These are phyloP conservation scores for Cathartes aura DNA, from an alignment of 2,113 vertebrate species.

Conservation along the genomic window DNA sequence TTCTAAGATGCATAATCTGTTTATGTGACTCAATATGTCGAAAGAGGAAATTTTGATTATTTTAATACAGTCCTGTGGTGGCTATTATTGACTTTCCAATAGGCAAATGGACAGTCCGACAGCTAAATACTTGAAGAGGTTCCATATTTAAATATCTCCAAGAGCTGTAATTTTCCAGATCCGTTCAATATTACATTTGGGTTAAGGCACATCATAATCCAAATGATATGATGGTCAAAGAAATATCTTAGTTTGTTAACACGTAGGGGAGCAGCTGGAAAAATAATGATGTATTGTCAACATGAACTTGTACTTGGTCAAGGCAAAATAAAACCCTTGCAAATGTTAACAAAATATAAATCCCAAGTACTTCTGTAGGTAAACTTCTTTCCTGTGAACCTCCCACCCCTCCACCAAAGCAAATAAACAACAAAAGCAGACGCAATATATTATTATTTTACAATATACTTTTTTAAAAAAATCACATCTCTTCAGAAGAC, in stretches of 20 bases:
- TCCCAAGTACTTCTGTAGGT: background rate
- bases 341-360: slow-evolving; percentile 19
- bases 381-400: background rate
- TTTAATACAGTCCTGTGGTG: background rate
- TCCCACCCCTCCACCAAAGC: background rate
- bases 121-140: background rate
- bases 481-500: background rate
- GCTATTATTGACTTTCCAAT: slow-evolving; percentile 13
- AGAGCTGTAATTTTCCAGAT: slow-evolving; percentile 9
- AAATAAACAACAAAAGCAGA: background rate
- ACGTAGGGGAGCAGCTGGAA: slow-evolving; percentile 29
- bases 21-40: slow-evolving; percentile 7
- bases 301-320: slow-evolving; percentile 13
- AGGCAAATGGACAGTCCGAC: background rate
- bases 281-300: slow-evolving; percentile 60
- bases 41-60: background rate
- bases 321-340: slow-evolving; percentile 30
- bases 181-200: background rate
- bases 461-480: background rate
- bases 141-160: background rate
- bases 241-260: slow-evolving; percentile 56
- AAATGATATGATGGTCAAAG: slow-evolving; percentile 9
- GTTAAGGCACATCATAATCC: slow-evolving; percentile 32
- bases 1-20: slow-evolving; percentile 13
- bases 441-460: background rate